Base-by-base conservation (phyloP, 2,888 invertebrate species). In the Pachliopta kotzebuea region DNA sequence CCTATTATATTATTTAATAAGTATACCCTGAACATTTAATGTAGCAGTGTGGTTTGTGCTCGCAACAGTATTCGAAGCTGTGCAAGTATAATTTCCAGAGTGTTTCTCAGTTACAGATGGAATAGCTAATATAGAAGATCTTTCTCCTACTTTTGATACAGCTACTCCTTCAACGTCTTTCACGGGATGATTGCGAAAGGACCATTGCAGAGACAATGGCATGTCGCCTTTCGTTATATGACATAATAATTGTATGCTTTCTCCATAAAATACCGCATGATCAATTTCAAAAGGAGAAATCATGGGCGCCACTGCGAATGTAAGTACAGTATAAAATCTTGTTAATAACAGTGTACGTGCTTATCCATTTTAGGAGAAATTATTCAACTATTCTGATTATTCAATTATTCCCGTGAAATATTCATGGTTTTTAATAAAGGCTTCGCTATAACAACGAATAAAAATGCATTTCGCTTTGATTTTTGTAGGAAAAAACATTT, bases 241-340 rank as follows among this genome's bases (percentile, higher is more conserved):
- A 85, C 95, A 95, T 75, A 93, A 94, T 72, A 95, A 93, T 86
- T 96, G 96, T 74, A 95, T 95, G 68, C 96, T 95, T 84, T 96
- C 96, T 71, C 96, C 96, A 78, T 95, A 94, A 86, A 94, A 94
- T 74, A 96, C 94, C 76, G 96, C 95, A 72, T 94, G 93, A 83
- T 96, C 96, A 86, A 96, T 96, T 84, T 94, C 94, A 90, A 96
- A 96, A 77, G 96, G 96, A 85, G 93, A 94, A 88, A 96, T 96
- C 86, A 94, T 95, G 82, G 96, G 96, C 78, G 94, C 83, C 88
- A 96, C 96, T 96, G 94, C 79, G 86, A 88, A 68, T 80, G 29
- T 61, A 56, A 56, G 50, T 57, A 21, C 56, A 18, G 45, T 49
- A 37, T 20, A 26, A 57, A 11, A 17, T 42, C 9, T 3, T 8